phyloP scores from a whole-genome alignment of 2,113 vertebrate species.

The Anas platyrhynchos region DNA sequence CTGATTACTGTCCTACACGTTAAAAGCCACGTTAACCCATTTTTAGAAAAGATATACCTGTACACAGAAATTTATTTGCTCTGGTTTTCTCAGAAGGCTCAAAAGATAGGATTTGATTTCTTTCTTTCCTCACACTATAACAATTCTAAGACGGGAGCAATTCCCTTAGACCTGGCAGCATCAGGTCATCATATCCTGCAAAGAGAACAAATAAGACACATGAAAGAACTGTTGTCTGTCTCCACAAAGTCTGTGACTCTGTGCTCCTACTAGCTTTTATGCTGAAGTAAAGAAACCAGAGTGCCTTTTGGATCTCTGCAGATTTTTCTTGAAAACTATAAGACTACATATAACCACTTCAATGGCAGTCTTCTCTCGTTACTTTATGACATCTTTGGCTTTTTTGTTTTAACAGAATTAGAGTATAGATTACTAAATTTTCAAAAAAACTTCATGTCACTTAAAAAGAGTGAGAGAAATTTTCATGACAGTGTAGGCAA shows the following conservation, averaged over 20 bases:
- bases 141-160: neutral
- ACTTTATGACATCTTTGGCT: neutral
- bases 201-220: neutral
- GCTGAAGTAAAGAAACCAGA: neutral
- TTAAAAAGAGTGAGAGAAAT: neutral
- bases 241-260: neutral
- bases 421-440: neutral
- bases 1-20: neutral
- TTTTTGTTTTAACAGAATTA: slow-evolving; percentile 39
- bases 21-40: neutral
- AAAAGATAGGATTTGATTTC: neutral
- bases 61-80: neutral
- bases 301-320: neutral
- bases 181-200: neutral
- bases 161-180: neutral
- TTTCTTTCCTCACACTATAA: neutral
- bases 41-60: neutral
- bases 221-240: neutral
- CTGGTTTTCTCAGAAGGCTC: neutral
- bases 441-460: neutral
- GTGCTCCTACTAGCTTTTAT: neutral
- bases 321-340: neutral
- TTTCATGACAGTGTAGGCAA: neutral
- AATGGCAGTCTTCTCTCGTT: neutral
- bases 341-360: neutral